These are phyloP conservation scores for Acyrthosiphon pisum DNA, from an alignment of 1,140 invertebrate genomes.

Conservation along the genomic window DNA sequence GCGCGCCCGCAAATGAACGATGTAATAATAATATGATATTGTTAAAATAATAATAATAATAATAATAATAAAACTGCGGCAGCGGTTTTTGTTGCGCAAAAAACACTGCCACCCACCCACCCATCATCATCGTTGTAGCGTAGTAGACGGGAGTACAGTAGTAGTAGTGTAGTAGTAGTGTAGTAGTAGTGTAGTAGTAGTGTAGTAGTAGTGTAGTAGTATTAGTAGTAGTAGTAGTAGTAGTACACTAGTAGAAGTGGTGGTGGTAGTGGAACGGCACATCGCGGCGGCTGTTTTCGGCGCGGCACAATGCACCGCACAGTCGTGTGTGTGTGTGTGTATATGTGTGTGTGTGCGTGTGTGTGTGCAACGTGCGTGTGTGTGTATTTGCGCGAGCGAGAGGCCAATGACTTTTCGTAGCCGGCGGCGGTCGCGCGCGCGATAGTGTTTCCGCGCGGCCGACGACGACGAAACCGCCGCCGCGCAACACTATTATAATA, in stretches of 20 bases:
- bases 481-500: neutral
- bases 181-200: no score
- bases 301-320: neutral
- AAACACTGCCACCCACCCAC: neutral
- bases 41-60: neutral
- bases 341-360: neutral
- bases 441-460: constrained; percentile 43
- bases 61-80: neutral
- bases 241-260: neutral
- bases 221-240: neutral
- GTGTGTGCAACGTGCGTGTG: neutral
- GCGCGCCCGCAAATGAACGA: neutral
- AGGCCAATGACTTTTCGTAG: constrained; percentile 36
- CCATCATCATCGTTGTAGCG: neutral
- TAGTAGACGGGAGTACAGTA: neutral
- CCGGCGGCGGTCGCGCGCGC: neutral
- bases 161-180: neutral
- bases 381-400: constrained; percentile 20
- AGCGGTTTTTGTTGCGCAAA: constrained; percentile 17
- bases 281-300: neutral
- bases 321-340: neutral
- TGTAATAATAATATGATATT: constrained; percentile 19
- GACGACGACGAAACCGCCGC: constrained; percentile 24
- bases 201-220: neutral
- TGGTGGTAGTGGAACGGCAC: neutral